These are phyloP conservation scores for Hozukius guyotensis DNA, from an alignment of 2,797 vertebrate genomes.

Conservation along the genomic window DNA sequence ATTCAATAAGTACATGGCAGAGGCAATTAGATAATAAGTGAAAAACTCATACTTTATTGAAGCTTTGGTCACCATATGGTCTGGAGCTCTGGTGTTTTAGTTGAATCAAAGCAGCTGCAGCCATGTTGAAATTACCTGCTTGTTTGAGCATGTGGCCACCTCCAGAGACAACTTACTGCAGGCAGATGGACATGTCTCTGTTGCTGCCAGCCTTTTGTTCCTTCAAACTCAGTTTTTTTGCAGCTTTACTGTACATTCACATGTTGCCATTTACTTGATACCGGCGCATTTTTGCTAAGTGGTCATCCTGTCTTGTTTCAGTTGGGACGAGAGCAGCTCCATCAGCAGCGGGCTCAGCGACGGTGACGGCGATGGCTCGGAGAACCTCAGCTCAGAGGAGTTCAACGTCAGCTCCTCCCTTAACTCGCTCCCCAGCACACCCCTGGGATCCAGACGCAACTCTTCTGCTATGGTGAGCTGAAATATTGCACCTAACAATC, in stretches of 20 bases:
- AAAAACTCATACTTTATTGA: background rate
- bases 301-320: constrained; percentile 68
- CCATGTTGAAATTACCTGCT: constrained; percentile 62
- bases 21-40: background rate
- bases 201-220: constrained; percentile 13
- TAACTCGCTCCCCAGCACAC: constrained; percentile 94
- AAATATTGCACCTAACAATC: background rate
- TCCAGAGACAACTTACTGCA: constrained; percentile 30
- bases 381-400: constrained; percentile 98
- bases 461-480: constrained; percentile 91
- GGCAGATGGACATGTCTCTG: constrained; percentile 54
- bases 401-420: constrained; percentile 97
- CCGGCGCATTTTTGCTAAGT: background rate
- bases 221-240: background rate
- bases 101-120: constrained; percentile 40
- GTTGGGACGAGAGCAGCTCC: constrained; percentile 99
- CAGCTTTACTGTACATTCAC: background rate
- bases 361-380: constrained; percentile 86
- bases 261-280: background rate
- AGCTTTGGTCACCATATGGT: constrained; percentile 24
- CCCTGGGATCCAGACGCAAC: constrained; percentile 92
- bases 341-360: constrained; percentile 99
- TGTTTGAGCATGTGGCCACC: constrained; percentile 53
- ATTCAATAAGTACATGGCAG: background rate
- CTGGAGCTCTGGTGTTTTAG: constrained; percentile 14